These are phyloP conservation scores for Irena cyanogastra DNA, from an alignment of 2,113 vertebrate genomes.

Conservation along the genomic window DNA sequence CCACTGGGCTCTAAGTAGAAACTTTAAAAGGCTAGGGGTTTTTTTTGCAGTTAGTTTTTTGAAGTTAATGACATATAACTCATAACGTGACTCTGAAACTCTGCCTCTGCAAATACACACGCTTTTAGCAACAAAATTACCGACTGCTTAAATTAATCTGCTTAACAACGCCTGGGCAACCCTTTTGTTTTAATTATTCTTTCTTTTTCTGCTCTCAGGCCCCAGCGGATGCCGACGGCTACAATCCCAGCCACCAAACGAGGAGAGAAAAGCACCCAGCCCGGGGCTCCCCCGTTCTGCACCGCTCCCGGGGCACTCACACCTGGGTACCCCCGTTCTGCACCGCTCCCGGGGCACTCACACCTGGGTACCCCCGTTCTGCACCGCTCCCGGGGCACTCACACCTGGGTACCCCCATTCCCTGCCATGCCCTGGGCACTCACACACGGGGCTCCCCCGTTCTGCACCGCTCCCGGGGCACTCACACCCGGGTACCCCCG, in stretches of 20 bases:
- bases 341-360: too few species aligned
- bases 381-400: too few species aligned
- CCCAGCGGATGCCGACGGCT: too few species aligned
- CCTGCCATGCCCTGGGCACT: accelerated
- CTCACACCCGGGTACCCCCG: accelerated
- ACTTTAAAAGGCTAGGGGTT: accelerated
- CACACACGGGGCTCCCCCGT: accelerated
- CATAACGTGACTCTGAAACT: accelerated
- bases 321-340: too few species aligned
- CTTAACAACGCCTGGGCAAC: accelerated
- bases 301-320: accelerated
- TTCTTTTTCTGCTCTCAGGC: not conserved
- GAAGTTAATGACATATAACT: accelerated
- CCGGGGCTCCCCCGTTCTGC: accelerated
- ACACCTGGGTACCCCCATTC: too few species aligned
- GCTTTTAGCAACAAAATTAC: accelerated
- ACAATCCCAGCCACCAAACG: accelerated
- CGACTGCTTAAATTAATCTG: accelerated
- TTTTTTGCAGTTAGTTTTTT: too few species aligned
- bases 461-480: accelerated
- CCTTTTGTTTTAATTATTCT: not conserved
- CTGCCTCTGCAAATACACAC: accelerated
- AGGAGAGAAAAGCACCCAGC: accelerated
- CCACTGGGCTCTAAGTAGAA: not conserved
- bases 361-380: not conserved